These are phyloP conservation scores for Sarcophaga rosellei DNA, from an alignment of 2,888 invertebrate species.

Conservation along the genomic window DNA sequence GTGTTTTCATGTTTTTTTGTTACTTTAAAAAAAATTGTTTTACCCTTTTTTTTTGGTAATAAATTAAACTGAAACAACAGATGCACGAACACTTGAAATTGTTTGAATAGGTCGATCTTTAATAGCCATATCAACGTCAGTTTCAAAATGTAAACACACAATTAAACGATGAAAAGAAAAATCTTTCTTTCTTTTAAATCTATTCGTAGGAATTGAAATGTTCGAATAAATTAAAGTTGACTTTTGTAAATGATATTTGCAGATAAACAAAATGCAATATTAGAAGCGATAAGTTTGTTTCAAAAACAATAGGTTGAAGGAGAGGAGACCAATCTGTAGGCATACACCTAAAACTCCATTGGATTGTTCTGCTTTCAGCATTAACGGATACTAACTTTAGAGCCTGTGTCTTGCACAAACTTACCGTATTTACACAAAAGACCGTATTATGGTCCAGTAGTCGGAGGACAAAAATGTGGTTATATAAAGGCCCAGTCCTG, in stretches of 20 bases:
- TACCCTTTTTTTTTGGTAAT: slow-evolving; percentile 15
- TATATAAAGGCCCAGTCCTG: too few species aligned
- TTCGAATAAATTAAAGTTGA: neutral
- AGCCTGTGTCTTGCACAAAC: too few species aligned
- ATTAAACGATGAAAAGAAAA: neutral
- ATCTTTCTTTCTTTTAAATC: neutral
- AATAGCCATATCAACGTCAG: slow-evolving; percentile 42
- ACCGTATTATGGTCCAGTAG: too few species aligned
- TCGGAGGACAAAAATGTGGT: too few species aligned
- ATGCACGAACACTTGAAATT: slow-evolving; percentile 48
- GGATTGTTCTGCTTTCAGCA: too few species aligned
- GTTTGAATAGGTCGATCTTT: slow-evolving; percentile 38
- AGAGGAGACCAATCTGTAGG: too few species aligned
- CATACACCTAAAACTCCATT: too few species aligned
- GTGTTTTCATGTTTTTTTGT: slow-evolving; percentile 10
- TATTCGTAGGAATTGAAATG: neutral
- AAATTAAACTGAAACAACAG: slow-evolving; percentile 39
- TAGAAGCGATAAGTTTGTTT: too few species aligned
- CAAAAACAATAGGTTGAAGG: too few species aligned
- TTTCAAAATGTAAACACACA: neutral
- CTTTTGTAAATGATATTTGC: neutral
- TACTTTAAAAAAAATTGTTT: neutral
- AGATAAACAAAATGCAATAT: neutral
- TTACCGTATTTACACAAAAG: too few species aligned
- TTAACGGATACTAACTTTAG: too few species aligned